A percentile compares a stretch with the other conserved stretches of the same genome.
Conservation (phyloP, 2,113 vertebrate genomes). For the Calidris pugnax region DNA sequence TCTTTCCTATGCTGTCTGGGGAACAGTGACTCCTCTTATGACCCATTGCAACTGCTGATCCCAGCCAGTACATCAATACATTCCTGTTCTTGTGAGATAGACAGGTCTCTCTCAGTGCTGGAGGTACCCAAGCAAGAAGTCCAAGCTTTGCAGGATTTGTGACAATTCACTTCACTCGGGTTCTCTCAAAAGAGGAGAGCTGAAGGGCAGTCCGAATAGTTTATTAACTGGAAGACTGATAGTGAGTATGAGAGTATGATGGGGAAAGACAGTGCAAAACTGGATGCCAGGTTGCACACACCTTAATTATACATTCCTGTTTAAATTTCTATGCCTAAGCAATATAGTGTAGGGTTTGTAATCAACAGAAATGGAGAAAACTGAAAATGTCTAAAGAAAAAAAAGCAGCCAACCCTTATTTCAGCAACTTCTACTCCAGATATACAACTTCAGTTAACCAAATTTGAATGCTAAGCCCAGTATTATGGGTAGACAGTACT, state of each 20-base stretch:
- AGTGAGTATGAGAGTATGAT: background rate
- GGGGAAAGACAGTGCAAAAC: background rate
- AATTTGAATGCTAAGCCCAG: background rate
- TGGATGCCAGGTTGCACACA: background rate
- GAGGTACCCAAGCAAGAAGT: constrained; percentile 1
- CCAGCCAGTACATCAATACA: background rate
- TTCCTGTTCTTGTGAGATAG: background rate
- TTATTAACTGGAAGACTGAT: background rate
- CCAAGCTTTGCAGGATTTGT: constrained; percentile 11
- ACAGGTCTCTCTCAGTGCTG: background rate
- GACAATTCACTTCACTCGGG: background rate
- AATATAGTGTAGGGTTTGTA: background rate
- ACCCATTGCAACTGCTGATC: background rate
- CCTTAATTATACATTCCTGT: background rate
- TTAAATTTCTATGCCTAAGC: background rate
- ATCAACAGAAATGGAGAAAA: background rate
- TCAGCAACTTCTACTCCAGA: background rate
- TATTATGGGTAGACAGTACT: background rate
- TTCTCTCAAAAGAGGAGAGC: background rate
- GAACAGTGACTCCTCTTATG: background rate
- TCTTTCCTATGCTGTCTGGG: background rate
- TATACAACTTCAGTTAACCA: background rate
- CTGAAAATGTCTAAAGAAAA: background rate
- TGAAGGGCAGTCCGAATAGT: background rate
- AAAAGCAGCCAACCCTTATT: background rate